A percentile compares a stretch with the other conserved stretches of the same genome.
These are phyloP conservation scores for Salvator merianae DNA, from an alignment of 2,113 vertebrate genomes.

Conservation along the genomic window DNA sequence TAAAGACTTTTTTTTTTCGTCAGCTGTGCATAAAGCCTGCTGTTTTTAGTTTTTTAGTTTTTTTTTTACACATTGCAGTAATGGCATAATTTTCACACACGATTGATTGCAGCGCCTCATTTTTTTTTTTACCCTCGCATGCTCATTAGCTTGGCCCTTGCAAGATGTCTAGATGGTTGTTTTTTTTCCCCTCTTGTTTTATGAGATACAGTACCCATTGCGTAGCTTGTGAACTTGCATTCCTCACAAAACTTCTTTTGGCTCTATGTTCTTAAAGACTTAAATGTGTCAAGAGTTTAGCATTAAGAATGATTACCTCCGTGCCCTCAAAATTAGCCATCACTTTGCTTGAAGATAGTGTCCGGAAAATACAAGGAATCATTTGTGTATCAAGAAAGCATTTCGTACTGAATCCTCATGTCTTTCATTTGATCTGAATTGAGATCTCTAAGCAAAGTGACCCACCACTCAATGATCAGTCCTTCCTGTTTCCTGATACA, in stretches of 20 bases:
- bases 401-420: neutral
- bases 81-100: constrained; percentile 24
- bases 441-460: constrained; percentile 16
- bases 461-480: neutral
- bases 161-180: constrained; percentile 30
- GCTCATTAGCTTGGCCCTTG: constrained; percentile 20
- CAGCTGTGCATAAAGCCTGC: constrained; percentile 65
- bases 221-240: neutral
- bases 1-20: constrained; percentile 78
- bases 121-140: constrained; percentile 12
- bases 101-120: constrained; percentile 19
- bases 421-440: neutral
- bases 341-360: neutral
- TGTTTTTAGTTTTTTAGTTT: constrained; percentile 28
- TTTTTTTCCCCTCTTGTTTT: neutral
- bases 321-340: neutral
- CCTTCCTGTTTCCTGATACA: constrained; percentile 22
- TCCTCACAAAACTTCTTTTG: constrained; percentile 32
- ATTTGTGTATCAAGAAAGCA: too few relatives aligned
- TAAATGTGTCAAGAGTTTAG: constrained; percentile 26
- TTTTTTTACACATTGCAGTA: constrained; percentile 48
- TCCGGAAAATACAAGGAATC: neutral
- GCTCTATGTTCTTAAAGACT: neutral
- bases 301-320: constrained; percentile 13
- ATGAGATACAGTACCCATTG: constrained; percentile 29